phyloP scores from a whole-genome alignment of 1,140 invertebrate genomes.

The Pomacea maculata region DNA sequence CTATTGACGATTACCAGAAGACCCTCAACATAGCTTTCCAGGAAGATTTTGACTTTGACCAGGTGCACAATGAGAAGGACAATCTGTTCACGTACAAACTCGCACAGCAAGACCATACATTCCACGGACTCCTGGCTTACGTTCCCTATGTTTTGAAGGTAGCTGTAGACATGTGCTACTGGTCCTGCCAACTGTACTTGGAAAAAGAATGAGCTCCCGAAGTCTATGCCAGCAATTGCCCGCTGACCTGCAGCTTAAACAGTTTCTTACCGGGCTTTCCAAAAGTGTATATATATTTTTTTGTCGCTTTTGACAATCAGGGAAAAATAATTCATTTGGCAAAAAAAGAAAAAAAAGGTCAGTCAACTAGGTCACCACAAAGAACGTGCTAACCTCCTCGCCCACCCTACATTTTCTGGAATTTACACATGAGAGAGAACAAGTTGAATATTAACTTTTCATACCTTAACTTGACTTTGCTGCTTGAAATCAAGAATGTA shows the following conservation, averaged over 20 bases:
- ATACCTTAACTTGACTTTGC: too few relatives aligned
- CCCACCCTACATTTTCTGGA: too few relatives aligned
- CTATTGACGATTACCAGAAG: slow-evolving; percentile 46
- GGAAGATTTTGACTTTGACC: slow-evolving; percentile 48
- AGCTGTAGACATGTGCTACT: slow-evolving; percentile 46
- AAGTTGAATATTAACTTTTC: too few relatives aligned
- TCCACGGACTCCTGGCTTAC: slow-evolving; percentile 47
- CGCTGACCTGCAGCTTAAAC: not conserved
- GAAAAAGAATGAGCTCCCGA: slow-evolving; percentile 45
- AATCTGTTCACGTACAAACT: slow-evolving; percentile 56
- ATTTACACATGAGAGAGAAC: too few relatives aligned
- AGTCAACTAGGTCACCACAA: too few relatives aligned
- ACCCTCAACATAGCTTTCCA: slow-evolving; percentile 30
- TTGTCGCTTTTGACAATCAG: too few relatives aligned
- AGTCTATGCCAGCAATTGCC: not conserved
- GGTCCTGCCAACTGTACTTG: slow-evolving; percentile 44
- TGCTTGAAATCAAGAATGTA: too few relatives aligned
- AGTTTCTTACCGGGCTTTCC: not conserved
- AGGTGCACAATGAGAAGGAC: slow-evolving; percentile 44
- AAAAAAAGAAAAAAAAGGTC: too few relatives aligned
- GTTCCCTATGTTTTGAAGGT: slow-evolving; percentile 49
- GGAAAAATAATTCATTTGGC: too few relatives aligned
- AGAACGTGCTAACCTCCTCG: too few relatives aligned
- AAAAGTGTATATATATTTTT: not conserved
- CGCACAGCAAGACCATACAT: slow-evolving; percentile 40